Evolutionary conservation across 2,888 invertebrate genomes (phyloP), one percentile per base, ranked within the genome.

Genomic region (Gastrophysa polygoni): DNA sequence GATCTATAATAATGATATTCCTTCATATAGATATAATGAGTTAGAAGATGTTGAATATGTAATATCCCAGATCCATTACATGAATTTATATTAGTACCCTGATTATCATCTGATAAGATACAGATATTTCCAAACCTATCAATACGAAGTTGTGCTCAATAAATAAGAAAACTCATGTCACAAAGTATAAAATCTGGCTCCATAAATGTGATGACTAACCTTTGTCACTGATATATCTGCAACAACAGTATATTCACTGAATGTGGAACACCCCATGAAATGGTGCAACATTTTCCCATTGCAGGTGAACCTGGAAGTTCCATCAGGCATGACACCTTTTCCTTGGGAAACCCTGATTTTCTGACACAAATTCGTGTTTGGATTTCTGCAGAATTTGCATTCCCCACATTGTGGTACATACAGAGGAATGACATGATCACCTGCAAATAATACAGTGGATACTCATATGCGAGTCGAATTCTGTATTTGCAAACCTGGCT

Each of bases 211-310:
- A 21, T 20, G 38, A 64, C 61, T 73, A 75, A 96, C 94, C 88
- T 98, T 98, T 73, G 91, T 89, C n/a, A 98, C 83, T 21, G 98
- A 97, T 77, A 99, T 94, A 82, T 95, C 96, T 66, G 93, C 89
- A 59, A 96, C 94, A 14, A 98, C 97, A 1, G 96, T 96, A 79
- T 95, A 97, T 82, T 97, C 93, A 66, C 92, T 89, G 80, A 98
- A 98, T 0, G 96, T 95, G 0, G 95, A 96, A 69, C 93, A 93
- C n/a, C 97, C 97, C 97, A 98, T 97, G 77, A 95, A 98, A 81
- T 97, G 96, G 76, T 84, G 92, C 7, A 97, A 73, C 49, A 86
- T 84, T 81, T 95, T 84, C 1, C 91, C 93, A 68, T 92, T 91
- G 81, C 91, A 92, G 24, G 87, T 89, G 81, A 97, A 95, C 48